These are phyloP conservation scores for Percina caprodes DNA, from an alignment of 2,113 vertebrate species.

Conservation along the genomic window DNA sequence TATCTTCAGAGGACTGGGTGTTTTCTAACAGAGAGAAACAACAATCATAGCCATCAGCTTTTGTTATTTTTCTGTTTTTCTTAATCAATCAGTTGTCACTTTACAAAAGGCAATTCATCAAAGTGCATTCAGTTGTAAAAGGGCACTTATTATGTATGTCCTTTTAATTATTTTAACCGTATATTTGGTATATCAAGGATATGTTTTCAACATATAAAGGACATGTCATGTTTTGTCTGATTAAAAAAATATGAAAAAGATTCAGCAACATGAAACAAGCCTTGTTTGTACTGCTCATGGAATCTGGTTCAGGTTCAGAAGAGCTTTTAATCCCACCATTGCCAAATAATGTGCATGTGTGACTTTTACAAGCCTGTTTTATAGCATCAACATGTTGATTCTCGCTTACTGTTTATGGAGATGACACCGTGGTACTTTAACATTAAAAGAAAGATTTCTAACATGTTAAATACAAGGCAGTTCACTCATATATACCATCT, in stretches of 20 bases:
- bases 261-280: not conserved
- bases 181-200: not conserved
- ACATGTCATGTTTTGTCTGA: not conserved
- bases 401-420: not conserved
- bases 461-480: not conserved
- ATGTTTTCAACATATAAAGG: not conserved
- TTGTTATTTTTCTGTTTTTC: not conserved
- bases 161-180: constrained; percentile 7
- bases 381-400: not conserved
- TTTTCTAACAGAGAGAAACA: constrained; percentile 23
- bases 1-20: constrained; percentile 20
- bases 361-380: not conserved
- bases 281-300: not conserved
- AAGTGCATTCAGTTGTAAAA: not conserved
- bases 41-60: constrained; percentile 7
- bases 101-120: constrained; percentile 29
- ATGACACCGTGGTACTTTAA: not conserved
- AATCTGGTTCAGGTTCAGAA: not conserved
- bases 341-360: not conserved
- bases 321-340: not conserved
- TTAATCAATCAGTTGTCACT: constrained; percentile 30
- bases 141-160: not conserved
- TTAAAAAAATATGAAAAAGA: not conserved
- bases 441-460: not conserved
- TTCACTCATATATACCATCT: not conserved